A percentile compares a stretch with the other conserved stretches of the same genome.
Conservation (phyloP, 2,113 vertebrate genomes). For the Toxostoma redivivum region DNA sequence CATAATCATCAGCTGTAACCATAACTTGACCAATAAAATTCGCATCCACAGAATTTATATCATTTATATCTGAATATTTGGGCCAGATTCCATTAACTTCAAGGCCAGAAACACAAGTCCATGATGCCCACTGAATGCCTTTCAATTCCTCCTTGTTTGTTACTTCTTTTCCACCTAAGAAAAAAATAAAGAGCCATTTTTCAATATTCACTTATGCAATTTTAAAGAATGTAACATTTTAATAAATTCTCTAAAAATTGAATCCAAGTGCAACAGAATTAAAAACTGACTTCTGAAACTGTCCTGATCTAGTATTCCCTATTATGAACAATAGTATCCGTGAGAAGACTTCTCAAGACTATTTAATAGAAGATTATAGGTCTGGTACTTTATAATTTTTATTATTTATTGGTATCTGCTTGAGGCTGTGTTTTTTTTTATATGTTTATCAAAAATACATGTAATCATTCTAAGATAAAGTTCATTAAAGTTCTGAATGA, state of each 20-base stretch:
- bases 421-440: background rate
- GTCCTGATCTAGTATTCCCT: background rate
- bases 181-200: slow-evolving; percentile 46
- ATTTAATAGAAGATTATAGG: background rate
- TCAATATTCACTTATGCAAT: background rate
- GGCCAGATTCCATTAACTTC: slow-evolving; percentile 98
- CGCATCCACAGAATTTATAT: slow-evolving; percentile 96
- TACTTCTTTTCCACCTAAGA: slow-evolving; percentile 93
- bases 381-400: background rate
- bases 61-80: slow-evolving; percentile 93
- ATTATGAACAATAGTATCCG: background rate
- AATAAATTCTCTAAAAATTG: background rate
- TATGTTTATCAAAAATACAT: background rate
- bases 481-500: background rate
- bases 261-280: background rate
- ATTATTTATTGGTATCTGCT: background rate
- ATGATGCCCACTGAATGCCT: slow-evolving; percentile 90
- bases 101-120: slow-evolving; percentile 92
- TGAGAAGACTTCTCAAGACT: background rate
- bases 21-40: slow-evolving; percentile 95
- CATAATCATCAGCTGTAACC: slow-evolving; percentile 96
- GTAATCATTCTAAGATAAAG: background rate
- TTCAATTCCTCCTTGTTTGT: slow-evolving; percentile 93
- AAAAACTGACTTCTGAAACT: background rate
- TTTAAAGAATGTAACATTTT: background rate